Evolutionary conservation across 2,888 invertebrate genomes (phyloP).

Genomic region (Folsomia candida): DNA sequence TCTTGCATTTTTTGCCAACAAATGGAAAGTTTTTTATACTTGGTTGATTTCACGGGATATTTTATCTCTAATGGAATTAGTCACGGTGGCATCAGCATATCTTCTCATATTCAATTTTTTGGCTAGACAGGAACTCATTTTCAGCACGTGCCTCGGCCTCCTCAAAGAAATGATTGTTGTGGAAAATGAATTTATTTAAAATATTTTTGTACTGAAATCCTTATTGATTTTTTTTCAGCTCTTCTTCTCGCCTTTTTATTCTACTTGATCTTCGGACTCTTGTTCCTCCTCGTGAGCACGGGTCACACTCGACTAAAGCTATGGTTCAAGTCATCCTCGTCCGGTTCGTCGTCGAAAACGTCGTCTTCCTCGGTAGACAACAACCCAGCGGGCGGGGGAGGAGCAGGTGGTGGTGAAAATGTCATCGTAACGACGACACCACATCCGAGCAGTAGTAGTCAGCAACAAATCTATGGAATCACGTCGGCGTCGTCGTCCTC

Average conservation of each 20-base stretch:
- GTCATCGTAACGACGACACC: too few species aligned
- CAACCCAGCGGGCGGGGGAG: slow-evolving; percentile 15
- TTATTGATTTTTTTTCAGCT: slow-evolving; percentile 33
- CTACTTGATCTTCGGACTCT: slow-evolving; percentile 50
- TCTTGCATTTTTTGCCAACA: background rate
- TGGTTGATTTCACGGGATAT: background rate
- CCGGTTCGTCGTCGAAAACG: slow-evolving; percentile 35
- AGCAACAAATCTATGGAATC: slow-evolving; percentile 28
- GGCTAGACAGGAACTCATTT: too few species aligned
- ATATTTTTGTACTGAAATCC: background rate
- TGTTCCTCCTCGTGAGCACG: slow-evolving; percentile 49
- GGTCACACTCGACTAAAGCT: slow-evolving; percentile 27
- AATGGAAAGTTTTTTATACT: too few species aligned
- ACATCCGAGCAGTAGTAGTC: background rate
- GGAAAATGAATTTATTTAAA: background rate
- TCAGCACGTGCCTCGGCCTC: background rate
- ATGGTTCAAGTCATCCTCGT: slow-evolving; percentile 29
- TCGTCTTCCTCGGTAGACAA: slow-evolving; percentile 38
- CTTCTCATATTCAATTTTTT: too few species aligned
- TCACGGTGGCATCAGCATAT: too few species aligned
- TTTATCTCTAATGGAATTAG: too few species aligned
- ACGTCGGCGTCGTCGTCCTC: background rate
- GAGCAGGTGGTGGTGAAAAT: too few species aligned
- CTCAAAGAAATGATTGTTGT: background rate
- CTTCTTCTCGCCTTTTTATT: slow-evolving; percentile 44